Evolutionary conservation across 2,113 vertebrate species (phyloP).

Genomic region (Upupa epops): DNA sequence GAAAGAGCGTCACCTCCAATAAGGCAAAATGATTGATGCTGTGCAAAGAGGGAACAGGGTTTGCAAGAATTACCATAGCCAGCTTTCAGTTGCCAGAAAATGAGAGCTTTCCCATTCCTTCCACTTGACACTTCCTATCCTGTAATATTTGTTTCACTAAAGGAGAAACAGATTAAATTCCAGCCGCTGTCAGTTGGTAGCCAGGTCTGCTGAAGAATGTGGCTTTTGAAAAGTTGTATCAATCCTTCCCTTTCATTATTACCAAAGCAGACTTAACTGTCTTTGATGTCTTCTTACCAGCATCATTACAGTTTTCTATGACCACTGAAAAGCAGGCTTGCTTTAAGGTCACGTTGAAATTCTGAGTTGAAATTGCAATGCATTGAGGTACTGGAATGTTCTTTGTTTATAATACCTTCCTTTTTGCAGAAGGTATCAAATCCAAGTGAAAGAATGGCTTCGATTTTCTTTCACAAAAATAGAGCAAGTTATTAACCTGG

Average conservation of each 20-base stretch:
- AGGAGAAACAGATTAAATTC: constrained; percentile 59
- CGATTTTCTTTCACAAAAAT: constrained; percentile 68
- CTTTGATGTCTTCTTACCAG: constrained; percentile 50
- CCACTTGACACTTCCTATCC: constrained; percentile 47
- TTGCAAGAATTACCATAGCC: constrained; percentile 22
- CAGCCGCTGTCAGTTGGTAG: constrained; percentile 51
- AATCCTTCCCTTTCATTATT: constrained; percentile 63
- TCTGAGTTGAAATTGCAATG: constrained; percentile 51
- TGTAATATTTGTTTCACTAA: constrained; percentile 46
- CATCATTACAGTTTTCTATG: constrained; percentile 14
- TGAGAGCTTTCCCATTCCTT: background rate
- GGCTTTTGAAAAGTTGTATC: constrained; percentile 63
- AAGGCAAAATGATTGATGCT: constrained; percentile 13
- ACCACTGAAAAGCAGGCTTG: constrained; percentile 31
- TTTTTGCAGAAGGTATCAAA: constrained; percentile 55
- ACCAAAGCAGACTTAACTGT: constrained; percentile 51
- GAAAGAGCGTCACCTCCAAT: background rate
- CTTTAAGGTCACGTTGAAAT: constrained; percentile 56
- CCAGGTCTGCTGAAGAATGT: constrained; percentile 49
- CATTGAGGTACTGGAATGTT: constrained; percentile 29
- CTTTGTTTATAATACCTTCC: constrained; percentile 65
- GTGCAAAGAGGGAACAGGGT: background rate
- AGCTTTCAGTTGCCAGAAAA: constrained; percentile 35
- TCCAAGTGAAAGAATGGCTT: constrained; percentile 66
- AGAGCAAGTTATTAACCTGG: constrained; percentile 71